A percentile compares a stretch with the other conserved stretches of the same genome.
phyloP scores from a whole-genome alignment of 1,140 invertebrate genomes.

The Drosophila ficusphila region DNA sequence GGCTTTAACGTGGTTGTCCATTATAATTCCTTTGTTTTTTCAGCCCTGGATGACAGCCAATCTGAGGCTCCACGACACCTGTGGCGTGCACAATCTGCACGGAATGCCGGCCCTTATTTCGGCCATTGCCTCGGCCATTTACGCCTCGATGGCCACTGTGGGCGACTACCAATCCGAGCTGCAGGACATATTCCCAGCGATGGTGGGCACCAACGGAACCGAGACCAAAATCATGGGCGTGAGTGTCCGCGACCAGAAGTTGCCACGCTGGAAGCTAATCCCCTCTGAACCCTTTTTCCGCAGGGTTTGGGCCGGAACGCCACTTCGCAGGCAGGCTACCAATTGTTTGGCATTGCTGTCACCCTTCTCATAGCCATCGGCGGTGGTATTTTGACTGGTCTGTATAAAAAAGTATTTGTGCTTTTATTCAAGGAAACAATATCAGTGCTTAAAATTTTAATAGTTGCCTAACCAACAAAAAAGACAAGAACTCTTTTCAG shows the following conservation, averaged over 20 bases:
- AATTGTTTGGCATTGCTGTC: conserved; percentile 89
- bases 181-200: conserved; percentile 86
- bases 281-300: background rate
- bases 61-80: conserved; percentile 94
- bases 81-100: conserved; percentile 97
- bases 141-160: conserved; percentile 89
- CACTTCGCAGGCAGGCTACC: conserved; percentile 90
- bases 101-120: conserved; percentile 96
- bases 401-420: conserved; percentile 23
- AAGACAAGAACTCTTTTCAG: too few relatives aligned
- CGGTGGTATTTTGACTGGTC: conserved; percentile 93
- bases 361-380: conserved; percentile 90
- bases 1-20: too few relatives aligned
- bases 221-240: conserved; percentile 76
- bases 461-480: too few relatives aligned
- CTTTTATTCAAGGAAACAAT: too few relatives aligned
- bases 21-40: background rate
- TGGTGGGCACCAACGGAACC: conserved; percentile 73
- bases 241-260: conserved; percentile 30
- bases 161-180: conserved; percentile 86
- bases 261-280: conserved; percentile 7
- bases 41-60: conserved; percentile 90
- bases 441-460: too few relatives aligned
- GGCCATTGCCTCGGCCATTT: conserved; percentile 91
- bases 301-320: conserved; percentile 87